phyloP scores from a whole-genome alignment of 2,888 invertebrate genomes.

The Drosophila ochracea region DNA sequence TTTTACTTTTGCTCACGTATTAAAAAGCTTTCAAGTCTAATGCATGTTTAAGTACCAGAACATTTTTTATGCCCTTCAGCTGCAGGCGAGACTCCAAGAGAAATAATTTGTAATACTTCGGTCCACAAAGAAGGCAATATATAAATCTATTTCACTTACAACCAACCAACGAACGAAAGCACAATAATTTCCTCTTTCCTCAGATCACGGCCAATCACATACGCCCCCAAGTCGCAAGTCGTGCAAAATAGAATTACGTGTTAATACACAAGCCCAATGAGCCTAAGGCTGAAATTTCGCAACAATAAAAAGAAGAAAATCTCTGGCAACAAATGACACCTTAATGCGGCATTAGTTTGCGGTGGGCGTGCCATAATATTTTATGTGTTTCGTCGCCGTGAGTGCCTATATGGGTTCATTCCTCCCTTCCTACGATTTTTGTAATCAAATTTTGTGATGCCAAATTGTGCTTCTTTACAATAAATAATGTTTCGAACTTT shows the following conservation, averaged over 20 bases:
- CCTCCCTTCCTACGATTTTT: background rate
- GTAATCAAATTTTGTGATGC: background rate
- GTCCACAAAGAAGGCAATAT: background rate
- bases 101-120: slow-evolving; percentile 36
- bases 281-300: slow-evolving; percentile 41
- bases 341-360: slow-evolving; percentile 61
- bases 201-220: background rate
- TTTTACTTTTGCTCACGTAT: background rate
- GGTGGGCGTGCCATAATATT: slow-evolving; percentile 55
- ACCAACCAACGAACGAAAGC: slow-evolving; percentile 38
- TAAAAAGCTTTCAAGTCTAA: slow-evolving; percentile 19
- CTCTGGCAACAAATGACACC: slow-evolving; percentile 54
- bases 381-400: slow-evolving; percentile 27
- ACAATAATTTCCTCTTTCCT: slow-evolving; percentile 29
- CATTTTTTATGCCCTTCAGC: slow-evolving; percentile 11
- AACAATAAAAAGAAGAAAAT: slow-evolving; percentile 38
- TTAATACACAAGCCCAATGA: slow-evolving; percentile 54
- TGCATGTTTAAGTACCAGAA: slow-evolving; percentile 14
- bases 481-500: slow-evolving; percentile 22
- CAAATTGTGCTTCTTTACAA: background rate
- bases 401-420: background rate
- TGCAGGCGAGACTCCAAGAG: background rate
- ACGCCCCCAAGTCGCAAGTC: background rate
- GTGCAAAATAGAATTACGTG: slow-evolving; percentile 54
- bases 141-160: slow-evolving; percentile 13